phyloP scores from a whole-genome alignment of 2,797 vertebrate species.

The Limosa lapponica region DNA sequence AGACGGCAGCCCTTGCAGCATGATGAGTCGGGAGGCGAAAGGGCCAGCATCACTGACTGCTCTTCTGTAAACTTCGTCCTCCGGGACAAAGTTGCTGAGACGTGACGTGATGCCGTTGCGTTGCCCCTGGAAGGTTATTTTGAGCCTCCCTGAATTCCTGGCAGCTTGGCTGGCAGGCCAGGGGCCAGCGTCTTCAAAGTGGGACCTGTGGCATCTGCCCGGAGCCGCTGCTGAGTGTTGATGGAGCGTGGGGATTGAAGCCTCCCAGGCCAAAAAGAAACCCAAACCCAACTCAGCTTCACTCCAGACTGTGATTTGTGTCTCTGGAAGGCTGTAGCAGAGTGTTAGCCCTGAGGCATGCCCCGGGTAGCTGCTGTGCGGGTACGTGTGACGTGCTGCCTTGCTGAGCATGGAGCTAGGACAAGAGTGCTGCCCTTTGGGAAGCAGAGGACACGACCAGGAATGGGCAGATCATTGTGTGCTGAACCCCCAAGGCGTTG shows the following conservation, averaged over 20 bases:
- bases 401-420: background rate
- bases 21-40: background rate
- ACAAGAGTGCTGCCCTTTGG: fast-evolving
- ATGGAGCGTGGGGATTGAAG: background rate
- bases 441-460: background rate
- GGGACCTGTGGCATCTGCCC: background rate
- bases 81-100: background rate
- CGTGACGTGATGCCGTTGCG: background rate
- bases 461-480: fast-evolving
- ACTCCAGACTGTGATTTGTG: fast-evolving
- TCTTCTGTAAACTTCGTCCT: background rate
- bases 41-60: background rate
- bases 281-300: background rate
- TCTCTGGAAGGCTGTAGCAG: background rate
- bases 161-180: background rate
- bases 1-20: background rate
- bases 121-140: background rate
- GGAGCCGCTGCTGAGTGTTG: background rate
- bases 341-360: background rate
- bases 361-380: background rate
- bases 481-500: background rate
- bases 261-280: background rate
- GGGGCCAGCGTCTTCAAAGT: background rate
- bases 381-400: background rate
- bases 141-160: background rate